Conservation (phyloP, 2,113 vertebrate genomes). For the Dromiciops gliroides region DNA sequence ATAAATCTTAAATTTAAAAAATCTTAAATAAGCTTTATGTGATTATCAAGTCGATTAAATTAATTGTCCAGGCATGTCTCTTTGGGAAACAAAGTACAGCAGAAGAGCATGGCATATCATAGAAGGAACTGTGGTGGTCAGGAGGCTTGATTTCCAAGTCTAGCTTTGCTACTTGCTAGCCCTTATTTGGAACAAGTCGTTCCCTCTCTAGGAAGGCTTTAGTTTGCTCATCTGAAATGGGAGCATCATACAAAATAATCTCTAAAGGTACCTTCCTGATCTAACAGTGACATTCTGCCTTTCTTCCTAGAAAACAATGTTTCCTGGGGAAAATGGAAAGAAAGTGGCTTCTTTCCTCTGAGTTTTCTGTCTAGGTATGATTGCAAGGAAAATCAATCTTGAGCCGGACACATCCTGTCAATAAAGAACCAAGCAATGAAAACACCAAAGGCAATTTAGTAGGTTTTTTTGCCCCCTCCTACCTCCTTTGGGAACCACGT, state of each 20-base stretch:
- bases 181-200: not conserved
- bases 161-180: not conserved
- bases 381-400: too few species aligned
- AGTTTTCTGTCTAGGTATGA: too few species aligned
- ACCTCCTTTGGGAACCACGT: too few species aligned
- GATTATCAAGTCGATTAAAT: not conserved
- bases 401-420: too few species aligned
- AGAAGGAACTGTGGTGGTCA: not conserved
- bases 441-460: too few species aligned
- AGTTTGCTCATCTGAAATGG: not conserved
- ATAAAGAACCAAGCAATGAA: too few species aligned
- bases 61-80: not conserved
- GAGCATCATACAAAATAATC: not conserved
- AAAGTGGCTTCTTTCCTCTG: too few species aligned
- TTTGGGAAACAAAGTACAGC: not conserved
- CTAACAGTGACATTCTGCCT: not conserved
- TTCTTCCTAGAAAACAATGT: too few species aligned
- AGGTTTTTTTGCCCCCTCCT: too few species aligned
- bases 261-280: not conserved
- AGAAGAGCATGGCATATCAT: not conserved
- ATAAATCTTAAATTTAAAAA: not conserved
- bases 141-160: not conserved
- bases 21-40: too few species aligned
- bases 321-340: too few species aligned
- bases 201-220: not conserved